Evolutionary conservation across 2,113 vertebrate species (phyloP), one percentile per base, ranked within the genome.

Genomic region (Lasiurus cinereus): DNA sequence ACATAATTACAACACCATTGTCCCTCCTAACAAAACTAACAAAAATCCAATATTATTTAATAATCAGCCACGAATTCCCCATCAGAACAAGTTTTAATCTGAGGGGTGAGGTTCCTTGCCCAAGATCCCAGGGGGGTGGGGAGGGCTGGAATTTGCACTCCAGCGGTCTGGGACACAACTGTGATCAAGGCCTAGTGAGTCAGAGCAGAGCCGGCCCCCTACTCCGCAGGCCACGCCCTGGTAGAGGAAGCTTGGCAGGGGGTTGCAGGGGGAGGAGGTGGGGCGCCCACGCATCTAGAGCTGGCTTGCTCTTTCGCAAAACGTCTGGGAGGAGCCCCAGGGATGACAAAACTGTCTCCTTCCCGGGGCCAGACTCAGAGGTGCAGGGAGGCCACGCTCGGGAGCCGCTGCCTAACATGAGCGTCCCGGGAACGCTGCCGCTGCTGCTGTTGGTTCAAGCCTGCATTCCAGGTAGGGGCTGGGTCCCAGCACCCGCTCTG

Each of bases 381-480:
- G 74, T 2, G 43, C 62, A 4, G 22, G 27, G 66, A 86, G 46
- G 54, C 52, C 3, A 12, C 39, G 3, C 5, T 31, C 24, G 1
- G 29, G 59, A 84, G 56, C 91, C 27, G 21, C 83, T 24, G 50
- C 50, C 27, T 27, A 79, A 69, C 67, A 97, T 97, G 97, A 88
- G 84, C 14, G 52, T 10, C 31, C 6, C 5, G 43, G 31, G 2
- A 27, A 11, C 50, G n/a, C 69, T 66, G 64, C 83, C 27, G 50
- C 67, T 91, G 66, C 52, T 89, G 62, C 8, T 91, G 11, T 0
- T 21, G 59, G 5, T 70, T 24, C 77, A 33, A 8, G 48, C 50
- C 92, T 90, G 80, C 67, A 0, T 95, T 62, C 92, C 96, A 90
- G 97, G 97, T 97, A 96, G 78, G 93, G 16, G 3, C 70, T 8